phyloP scores from a whole-genome alignment of 1,140 invertebrate genomes.

The Drosophila orosa region DNA sequence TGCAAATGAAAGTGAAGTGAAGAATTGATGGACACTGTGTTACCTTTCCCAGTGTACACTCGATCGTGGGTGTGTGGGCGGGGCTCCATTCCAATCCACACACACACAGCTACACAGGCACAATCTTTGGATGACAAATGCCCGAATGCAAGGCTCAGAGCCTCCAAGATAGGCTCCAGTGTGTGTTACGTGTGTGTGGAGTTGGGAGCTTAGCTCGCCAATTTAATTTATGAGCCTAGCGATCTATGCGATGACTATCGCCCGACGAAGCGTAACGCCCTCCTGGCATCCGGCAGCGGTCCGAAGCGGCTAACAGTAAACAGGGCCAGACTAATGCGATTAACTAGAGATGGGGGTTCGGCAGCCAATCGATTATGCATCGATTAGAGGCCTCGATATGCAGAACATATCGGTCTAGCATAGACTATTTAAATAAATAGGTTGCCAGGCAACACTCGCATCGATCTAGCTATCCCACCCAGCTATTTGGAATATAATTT shows the following conservation, averaged over 20 bases:
- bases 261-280: conserved; percentile 61
- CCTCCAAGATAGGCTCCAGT: conserved; percentile 3
- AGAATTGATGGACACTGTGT: conserved; percentile 75
- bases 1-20: conserved; percentile 76
- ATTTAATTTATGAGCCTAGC: conserved; percentile 69
- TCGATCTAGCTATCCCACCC: too few relatives aligned
- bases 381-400: not conserved
- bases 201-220: conserved; percentile 6
- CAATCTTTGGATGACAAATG: conserved; percentile 58
- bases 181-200: conserved; percentile 9
- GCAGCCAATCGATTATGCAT: not conserved
- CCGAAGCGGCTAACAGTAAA: conserved; percentile 35
- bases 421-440: too few relatives aligned
- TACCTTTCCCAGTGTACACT: conserved; percentile 19
- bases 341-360: conserved; percentile 11
- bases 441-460: too few relatives aligned
- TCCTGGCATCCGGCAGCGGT: conserved; percentile 35
- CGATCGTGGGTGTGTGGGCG: conserved; percentile 27
- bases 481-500: too few relatives aligned
- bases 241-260: conserved; percentile 62
- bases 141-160: conserved; percentile 12
- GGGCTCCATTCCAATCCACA: conserved; percentile 21
- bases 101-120: conserved; percentile 38
- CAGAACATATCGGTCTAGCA: too few relatives aligned
- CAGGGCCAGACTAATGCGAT: conserved; percentile 31